These are phyloP conservation scores for Metaphire vulgaris DNA, from an alignment of 1,140 invertebrate species.

Conservation along the genomic window DNA sequence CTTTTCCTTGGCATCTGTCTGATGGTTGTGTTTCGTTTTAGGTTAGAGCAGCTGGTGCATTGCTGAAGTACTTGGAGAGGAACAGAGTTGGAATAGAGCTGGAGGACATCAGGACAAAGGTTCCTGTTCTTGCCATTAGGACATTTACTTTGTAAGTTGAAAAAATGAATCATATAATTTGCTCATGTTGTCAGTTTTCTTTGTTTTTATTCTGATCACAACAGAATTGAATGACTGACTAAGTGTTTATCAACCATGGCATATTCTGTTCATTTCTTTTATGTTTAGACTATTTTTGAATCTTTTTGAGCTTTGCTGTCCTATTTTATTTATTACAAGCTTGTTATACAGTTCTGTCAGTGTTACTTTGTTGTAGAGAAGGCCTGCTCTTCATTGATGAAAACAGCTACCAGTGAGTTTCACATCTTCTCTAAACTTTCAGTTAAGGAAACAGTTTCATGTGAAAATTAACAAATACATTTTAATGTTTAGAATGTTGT, in stretches of 20 bases:
- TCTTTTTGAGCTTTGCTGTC: not conserved
- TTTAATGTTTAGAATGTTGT: not conserved
- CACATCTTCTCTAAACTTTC: too few species aligned
- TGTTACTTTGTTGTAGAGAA: too few species aligned
- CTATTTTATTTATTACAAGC: too few species aligned
- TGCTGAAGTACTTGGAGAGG: conserved; percentile 67
- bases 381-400: too few species aligned
- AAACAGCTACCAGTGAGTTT: too few species aligned
- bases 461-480: not conserved
- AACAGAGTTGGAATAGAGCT: conserved; percentile 60
- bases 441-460: not conserved
- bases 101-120: conserved; percentile 50
- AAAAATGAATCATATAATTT: not conserved
- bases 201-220: conserved; percentile 16
- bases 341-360: too few species aligned
- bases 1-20: too few species aligned
- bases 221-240: not conserved
- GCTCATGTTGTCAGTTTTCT: not conserved
- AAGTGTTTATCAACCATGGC: not conserved
- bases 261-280: not conserved
- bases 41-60: conserved; percentile 65
- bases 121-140: conserved; percentile 59
- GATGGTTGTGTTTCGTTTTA: conserved; percentile 30
- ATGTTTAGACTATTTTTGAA: not conserved
- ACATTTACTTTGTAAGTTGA: conserved; percentile 61